Evolutionary conservation across 2,113 vertebrate species (phyloP).

Genomic region (Indicator maculatus): DNA sequence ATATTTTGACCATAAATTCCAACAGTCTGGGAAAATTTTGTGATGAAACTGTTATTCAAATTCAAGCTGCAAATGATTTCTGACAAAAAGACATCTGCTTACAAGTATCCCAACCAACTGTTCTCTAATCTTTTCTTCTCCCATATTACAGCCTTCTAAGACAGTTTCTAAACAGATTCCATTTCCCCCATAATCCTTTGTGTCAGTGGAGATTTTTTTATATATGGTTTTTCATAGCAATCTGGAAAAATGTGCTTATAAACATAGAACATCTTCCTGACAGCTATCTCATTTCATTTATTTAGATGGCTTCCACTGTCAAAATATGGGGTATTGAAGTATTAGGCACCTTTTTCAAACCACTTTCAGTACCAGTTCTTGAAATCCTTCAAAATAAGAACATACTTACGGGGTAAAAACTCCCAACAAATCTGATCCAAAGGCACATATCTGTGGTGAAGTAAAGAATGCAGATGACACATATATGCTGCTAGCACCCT

Average conservation of each 20-base stretch:
- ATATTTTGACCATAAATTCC: neutral
- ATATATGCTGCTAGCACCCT: neutral
- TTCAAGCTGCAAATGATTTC: neutral
- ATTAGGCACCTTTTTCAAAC: neutral
- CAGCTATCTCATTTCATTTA: neutral
- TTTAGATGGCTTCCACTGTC: neutral
- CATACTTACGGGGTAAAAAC: neutral
- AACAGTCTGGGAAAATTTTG: neutral
- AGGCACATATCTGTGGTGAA: neutral
- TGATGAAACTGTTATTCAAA: neutral
- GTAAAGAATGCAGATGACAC: neutral
- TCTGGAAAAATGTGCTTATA: neutral
- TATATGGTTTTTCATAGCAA: neutral
- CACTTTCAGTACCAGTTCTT: neutral
- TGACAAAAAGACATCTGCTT: slow-evolving; percentile 8
- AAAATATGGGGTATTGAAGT: neutral
- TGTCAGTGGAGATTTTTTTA: neutral
- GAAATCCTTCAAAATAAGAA: neutral
- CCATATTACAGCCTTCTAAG: neutral
- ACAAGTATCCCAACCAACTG: slow-evolving; percentile 11
- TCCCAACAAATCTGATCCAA: neutral
- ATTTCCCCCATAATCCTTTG: neutral
- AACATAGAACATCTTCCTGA: neutral
- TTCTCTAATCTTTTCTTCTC: neutral
- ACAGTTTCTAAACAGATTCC: neutral